Evolutionary conservation across 2,797 vertebrate genomes (phyloP), one percentile per base, ranked within the genome.

Genomic region (Staurois parvus): DNA sequence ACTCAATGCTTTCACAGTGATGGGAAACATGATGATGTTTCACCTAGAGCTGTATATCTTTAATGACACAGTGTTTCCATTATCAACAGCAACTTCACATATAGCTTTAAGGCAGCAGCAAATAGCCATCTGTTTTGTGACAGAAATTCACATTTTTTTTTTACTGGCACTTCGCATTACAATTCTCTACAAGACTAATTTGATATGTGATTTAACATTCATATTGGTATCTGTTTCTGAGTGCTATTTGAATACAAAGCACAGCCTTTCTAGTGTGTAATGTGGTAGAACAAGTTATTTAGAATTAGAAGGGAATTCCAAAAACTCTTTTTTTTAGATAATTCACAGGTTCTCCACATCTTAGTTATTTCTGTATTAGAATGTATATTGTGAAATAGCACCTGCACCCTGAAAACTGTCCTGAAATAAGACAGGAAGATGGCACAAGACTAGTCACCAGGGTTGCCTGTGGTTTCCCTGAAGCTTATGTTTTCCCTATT

Each of bases 11-110:
- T 75, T 76, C 37, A 1, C 66, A 52, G 87, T 42, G 75, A 84
- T 89, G 10, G 26, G 67, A 74, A 77, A 87, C 21, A 32, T 30
- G 8, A 74, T 74, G 79, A 86, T 77, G 73, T 88, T 90, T 92
- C 89, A 93, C 85, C 84, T 72, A 56, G 28, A 75, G 86, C 74
- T 68, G 85, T 4, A 76, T 26, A 88, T 90, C 76, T 52, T 52
- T 87, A 86, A 87, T 79, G 4, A 88, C 17, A 62, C 0, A 0
- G 70, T 66, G 40, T 87, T 85, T 85, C 78, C 52, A 76, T 82
- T 88, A 84, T 0, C 48, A 86, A 76, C 40, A 86, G 76, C 85
- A 88, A 85, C 24, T 64, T 76, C 9, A 21, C 75, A 21, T 88
- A 84, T 87, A 84, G 76, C 64, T 91, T 67, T 4, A 13, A 84